Percentiles rank a stretch among this genome's conserved stretches.
These are phyloP conservation scores for Drosophila arizonae DNA, from an alignment of 1,140 invertebrate genomes.

Conservation along the genomic window DNA sequence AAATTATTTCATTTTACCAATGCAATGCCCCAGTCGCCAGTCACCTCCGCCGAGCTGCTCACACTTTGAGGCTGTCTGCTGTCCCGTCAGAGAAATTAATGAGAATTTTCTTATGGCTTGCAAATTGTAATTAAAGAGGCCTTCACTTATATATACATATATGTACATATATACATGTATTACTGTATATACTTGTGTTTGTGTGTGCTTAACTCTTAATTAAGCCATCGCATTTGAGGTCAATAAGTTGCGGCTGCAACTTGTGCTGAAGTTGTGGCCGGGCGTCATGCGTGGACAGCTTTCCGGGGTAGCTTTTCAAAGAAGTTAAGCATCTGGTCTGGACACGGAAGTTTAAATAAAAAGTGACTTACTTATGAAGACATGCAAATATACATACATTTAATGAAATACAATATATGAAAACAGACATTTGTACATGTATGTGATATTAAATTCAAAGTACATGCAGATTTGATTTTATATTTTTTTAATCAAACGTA, in stretches of 20 bases:
- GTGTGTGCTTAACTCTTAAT: constrained; percentile 50
- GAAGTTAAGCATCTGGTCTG: not conserved
- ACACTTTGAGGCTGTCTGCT: constrained; percentile 25
- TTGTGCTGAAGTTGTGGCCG: constrained; percentile 9
- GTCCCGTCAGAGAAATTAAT: constrained; percentile 51
- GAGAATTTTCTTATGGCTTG: constrained; percentile 52
- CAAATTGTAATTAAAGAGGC: constrained; percentile 55
- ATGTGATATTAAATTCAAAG: no score
- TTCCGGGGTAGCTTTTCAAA: not conserved
- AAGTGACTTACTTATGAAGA: no score
- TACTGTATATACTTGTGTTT: not conserved
- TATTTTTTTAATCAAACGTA: no score
- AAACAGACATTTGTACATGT: no score
- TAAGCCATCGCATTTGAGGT: constrained; percentile 49
- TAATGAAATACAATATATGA: no score
- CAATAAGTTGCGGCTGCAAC: constrained; percentile 29
- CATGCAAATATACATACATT: no score
- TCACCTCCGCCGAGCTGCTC: not conserved
- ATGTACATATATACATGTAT: not conserved
- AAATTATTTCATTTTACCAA: constrained; percentile 55
- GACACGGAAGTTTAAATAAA: not conserved
- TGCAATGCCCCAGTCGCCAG: constrained; percentile 18
- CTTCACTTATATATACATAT: constrained; percentile 26
- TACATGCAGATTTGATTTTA: no score
- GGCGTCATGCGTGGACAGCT: not conserved